Base-by-base conservation (phyloP, 1,140 invertebrate genomes). In the Trichoplusia ni region DNA sequence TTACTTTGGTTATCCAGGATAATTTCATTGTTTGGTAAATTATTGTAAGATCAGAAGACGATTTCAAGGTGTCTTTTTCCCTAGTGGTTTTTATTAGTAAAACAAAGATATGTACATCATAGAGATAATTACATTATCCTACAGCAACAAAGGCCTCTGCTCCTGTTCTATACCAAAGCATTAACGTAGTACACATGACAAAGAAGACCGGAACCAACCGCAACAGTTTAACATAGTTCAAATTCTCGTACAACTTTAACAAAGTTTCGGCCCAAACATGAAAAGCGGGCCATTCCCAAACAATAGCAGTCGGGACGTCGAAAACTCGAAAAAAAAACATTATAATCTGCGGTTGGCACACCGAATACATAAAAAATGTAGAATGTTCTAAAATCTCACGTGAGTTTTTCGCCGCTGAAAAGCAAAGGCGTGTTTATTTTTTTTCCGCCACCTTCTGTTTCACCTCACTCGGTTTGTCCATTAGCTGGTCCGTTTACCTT, bases 401-500 rank as follows among this genome's bases (percentile, higher is more conserved):
- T 27, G 53, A 68, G 66, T 62, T 59, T 31, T 42, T 6, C 25
- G 13, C 38, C 8, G 33, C 18, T 16, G 16, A 13, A 44, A 49
- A 49, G 25, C 25, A 18, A 31, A 27, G 8, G 16, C 27, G 18
- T 44, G 64, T 63, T 60, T 42, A 73, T 87, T 86, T 86, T 82
- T 79, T 72, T 69, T 31, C 64, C 64, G 49, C 31, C 74, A 77
- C 82, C 82, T 81, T 84, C 83, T 89, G 84, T 79, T 85, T 87
- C 72, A 64, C 49, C 82, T 89, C 86, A 86, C 74, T 87, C 83
- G 58, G 64, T 74, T 69, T 77, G 67, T 83, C 81, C 82, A 87
- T 87, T 89, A 89, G 71, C 79, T 67, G 67, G 75, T 73, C 77
- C 77, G 75, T 84, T 89, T 84, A 81, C 77, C 83, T 84, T 84